These are phyloP conservation scores for Amblyopsis rosae DNA, from an alignment of 2,113 vertebrate species.

Conservation along the genomic window DNA sequence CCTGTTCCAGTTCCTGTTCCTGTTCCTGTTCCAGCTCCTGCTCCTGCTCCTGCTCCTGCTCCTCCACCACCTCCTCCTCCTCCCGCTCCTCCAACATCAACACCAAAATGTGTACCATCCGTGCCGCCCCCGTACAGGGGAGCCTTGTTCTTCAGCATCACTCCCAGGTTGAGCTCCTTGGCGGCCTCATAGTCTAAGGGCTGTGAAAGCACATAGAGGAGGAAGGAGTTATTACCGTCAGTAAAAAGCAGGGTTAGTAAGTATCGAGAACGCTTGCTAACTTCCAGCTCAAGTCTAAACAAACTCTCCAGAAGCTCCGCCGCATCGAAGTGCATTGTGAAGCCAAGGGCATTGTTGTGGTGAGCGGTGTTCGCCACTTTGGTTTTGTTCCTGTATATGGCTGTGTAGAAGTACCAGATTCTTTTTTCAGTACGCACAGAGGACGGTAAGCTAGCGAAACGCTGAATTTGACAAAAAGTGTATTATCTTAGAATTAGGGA, in stretches of 20 bases:
- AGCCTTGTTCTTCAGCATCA: conserved; percentile 79
- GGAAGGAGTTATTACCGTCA: neutral
- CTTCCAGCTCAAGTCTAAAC: too few relatives aligned
- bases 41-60: neutral
- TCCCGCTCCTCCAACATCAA: neutral
- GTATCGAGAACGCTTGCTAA: neutral
- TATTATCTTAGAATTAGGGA: too few relatives aligned
- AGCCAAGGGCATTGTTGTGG: too few relatives aligned
- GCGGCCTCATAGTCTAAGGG: conserved; percentile 85
- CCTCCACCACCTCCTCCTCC: neutral
- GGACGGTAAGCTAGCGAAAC: too few relatives aligned
- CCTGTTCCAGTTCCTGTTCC: neutral
- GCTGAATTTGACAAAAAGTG: too few relatives aligned
- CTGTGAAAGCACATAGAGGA: conserved; percentile 65
- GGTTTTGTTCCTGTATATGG: too few relatives aligned
- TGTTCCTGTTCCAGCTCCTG: neutral
- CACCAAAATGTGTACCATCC: neutral
- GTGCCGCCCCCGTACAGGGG: neutral
- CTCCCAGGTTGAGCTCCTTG: conserved; percentile 72
- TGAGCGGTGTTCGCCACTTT: too few relatives aligned
- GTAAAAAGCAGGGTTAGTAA: too few relatives aligned
- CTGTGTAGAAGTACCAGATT: too few relatives aligned
- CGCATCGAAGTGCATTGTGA: too few relatives aligned
- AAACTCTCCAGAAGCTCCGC: too few relatives aligned
- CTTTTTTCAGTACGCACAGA: too few relatives aligned